Conservation (phyloP, 2,888 invertebrate genomes). For the Pristionchus arcanus region DNA sequence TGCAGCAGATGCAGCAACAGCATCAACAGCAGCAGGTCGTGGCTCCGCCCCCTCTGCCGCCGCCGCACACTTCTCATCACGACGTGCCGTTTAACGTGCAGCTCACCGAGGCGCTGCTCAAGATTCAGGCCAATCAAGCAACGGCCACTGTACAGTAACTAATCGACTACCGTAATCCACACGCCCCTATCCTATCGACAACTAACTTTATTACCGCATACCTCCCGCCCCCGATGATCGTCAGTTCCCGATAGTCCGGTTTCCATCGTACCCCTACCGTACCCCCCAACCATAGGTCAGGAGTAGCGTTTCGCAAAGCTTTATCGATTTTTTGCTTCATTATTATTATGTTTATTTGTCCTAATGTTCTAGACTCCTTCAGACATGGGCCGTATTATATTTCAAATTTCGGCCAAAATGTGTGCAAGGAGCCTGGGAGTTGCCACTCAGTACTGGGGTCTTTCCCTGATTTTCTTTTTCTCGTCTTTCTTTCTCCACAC, state of each 20-base stretch:
- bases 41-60: conserved; percentile 14
- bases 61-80: neutral
- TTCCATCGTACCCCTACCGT: neutral
- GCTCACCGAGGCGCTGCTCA: conserved; percentile 50
- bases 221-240: conserved; percentile 37
- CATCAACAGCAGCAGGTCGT: conserved; percentile 17
- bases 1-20: conserved; percentile 49
- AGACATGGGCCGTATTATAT: neutral
- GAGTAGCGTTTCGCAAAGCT: conserved; percentile 33
- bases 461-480: neutral
- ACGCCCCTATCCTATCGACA: neutral
- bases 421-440: conserved; percentile 2
- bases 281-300: neutral
- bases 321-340: conserved; percentile 15
- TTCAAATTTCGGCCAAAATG: neutral
- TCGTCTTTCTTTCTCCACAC: conserved; percentile 8
- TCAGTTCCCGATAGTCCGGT: conserved; percentile 44
- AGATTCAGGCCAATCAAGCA: conserved; percentile 35
- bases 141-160: conserved; percentile 46
- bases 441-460: conserved; percentile 52
- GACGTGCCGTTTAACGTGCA: conserved; percentile 40
- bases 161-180: neutral
- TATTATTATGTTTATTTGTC: neutral
- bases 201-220: neutral
- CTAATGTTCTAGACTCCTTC: conserved; percentile 35